A percentile compares a stretch with the other conserved stretches of the same genome.
phyloP scores from a whole-genome alignment of 2,797 vertebrate genomes.

The Phoeniculus purpureus region DNA sequence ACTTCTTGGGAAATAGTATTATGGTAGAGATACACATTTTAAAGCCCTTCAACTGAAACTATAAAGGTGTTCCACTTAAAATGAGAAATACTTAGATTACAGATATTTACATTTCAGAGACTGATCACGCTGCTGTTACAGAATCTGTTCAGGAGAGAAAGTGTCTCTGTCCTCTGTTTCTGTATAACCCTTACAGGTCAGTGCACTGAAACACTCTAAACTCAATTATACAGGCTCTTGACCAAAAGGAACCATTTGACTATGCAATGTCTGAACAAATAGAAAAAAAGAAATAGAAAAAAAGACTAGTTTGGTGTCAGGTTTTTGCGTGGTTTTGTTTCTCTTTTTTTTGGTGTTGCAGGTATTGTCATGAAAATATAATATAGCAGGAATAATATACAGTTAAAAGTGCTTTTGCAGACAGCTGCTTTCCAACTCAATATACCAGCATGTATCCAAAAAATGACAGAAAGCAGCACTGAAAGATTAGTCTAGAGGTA shows the following conservation, averaged over 20 bases:
- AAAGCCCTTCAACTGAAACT: neutral
- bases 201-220: neutral
- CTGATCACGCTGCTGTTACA: neutral
- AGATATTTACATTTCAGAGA: neutral
- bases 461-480: neutral
- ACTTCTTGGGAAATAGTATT: neutral
- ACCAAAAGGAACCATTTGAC: neutral
- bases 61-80: neutral
- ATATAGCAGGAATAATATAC: neutral
- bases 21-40: neutral
- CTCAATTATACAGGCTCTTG: neutral
- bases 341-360: neutral
- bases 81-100: neutral
- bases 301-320: neutral
- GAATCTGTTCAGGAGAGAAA: neutral
- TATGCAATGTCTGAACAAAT: conserved; percentile 5
- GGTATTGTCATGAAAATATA: conserved; percentile 14
- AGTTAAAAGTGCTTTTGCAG: conserved; percentile 3
- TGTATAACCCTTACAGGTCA: neutral
- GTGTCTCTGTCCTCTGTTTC: neutral
- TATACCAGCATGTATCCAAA: neutral
- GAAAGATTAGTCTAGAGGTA: neutral
- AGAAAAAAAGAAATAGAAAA: neutral
- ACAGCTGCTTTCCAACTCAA: conserved; percentile 18
- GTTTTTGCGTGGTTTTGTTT: neutral